A percentile compares a stretch with the other conserved stretches of the same genome.
Conservation (phyloP, 2,797 vertebrate species). For the Enteromius argenteus region DNA sequence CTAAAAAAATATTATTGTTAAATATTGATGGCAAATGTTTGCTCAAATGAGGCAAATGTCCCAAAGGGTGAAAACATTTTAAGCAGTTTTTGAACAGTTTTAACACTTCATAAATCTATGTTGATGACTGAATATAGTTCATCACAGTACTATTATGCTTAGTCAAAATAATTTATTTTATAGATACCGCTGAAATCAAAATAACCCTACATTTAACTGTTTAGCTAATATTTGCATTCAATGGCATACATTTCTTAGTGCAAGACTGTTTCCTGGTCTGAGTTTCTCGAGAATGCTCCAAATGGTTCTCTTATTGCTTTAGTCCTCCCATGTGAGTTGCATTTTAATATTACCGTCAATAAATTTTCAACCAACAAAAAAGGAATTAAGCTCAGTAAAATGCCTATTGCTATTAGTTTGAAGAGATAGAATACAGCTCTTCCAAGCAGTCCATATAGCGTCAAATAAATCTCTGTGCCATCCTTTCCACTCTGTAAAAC, state of each 20-base stretch:
- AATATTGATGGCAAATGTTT: too few relatives aligned
- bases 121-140: neutral
- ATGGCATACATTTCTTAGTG: neutral
- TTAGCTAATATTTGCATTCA: conserved; percentile 3
- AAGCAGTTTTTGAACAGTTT: neutral
- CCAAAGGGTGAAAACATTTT: neutral
- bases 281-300: conserved; percentile 1
- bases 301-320: conserved; percentile 34
- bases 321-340: conserved; percentile 16
- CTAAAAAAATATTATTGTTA: too few relatives aligned
- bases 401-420: conserved; percentile 10
- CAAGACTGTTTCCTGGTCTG: neutral
- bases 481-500: conserved; percentile 48
- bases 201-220: neutral
- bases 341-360: conserved; percentile 21
- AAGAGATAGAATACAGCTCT: conserved; percentile 25
- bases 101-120: neutral
- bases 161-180: neutral
- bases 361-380: conserved; percentile 36
- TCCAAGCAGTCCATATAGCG: conserved; percentile 27
- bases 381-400: conserved; percentile 18
- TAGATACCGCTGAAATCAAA: neutral
- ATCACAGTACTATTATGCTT: neutral
- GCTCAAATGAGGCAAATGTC: too few relatives aligned
- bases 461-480: conserved; percentile 50